These are phyloP conservation scores for Scolopax mira DNA, from an alignment of 2,113 vertebrate genomes.

Conservation along the genomic window DNA sequence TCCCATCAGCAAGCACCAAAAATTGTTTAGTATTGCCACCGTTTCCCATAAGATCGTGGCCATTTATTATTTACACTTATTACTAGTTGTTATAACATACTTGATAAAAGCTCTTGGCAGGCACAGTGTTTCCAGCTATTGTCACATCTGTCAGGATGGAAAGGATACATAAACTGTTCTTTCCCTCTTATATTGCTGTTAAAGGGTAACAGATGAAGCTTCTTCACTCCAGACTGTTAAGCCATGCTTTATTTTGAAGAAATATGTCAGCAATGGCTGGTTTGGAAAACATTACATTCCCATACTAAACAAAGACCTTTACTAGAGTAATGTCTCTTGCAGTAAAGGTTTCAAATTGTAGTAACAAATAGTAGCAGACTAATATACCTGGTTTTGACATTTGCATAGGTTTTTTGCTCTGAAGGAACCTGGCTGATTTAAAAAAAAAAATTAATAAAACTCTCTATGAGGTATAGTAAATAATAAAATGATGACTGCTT, in stretches of 20 bases:
- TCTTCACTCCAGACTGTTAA: slow-evolving; percentile 47
- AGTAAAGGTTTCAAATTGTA: neutral
- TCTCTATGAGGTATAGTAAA: neutral
- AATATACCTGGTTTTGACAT: neutral
- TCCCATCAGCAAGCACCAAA: slow-evolving; percentile 87
- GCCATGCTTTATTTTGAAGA: slow-evolving; percentile 59
- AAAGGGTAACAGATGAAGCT: slow-evolving; percentile 59
- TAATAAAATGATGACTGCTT: neutral
- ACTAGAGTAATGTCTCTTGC: neutral
- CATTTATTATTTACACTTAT: slow-evolving; percentile 96
- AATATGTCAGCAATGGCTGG: slow-evolving; percentile 1
- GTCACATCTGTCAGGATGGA: slow-evolving; percentile 82
- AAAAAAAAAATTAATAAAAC: neutral
- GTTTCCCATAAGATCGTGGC: slow-evolving; percentile 80
- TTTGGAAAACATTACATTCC: slow-evolving; percentile 40
- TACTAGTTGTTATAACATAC: slow-evolving; percentile 88
- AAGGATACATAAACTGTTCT: slow-evolving; percentile 76
- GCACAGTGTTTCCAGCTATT: slow-evolving; percentile 79
- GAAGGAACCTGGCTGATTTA: neutral
- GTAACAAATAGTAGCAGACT: neutral
- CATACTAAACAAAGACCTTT: slow-evolving; percentile 41
- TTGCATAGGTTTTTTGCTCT: slow-evolving; percentile 13
- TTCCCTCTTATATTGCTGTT: slow-evolving; percentile 50
- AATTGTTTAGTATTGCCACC: slow-evolving; percentile 80
- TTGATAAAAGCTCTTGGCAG: slow-evolving; percentile 91